Conservation (phyloP, 37 sponge, comb jelly and placozoan genomes). For the Bolinopsis microptera region DNA sequence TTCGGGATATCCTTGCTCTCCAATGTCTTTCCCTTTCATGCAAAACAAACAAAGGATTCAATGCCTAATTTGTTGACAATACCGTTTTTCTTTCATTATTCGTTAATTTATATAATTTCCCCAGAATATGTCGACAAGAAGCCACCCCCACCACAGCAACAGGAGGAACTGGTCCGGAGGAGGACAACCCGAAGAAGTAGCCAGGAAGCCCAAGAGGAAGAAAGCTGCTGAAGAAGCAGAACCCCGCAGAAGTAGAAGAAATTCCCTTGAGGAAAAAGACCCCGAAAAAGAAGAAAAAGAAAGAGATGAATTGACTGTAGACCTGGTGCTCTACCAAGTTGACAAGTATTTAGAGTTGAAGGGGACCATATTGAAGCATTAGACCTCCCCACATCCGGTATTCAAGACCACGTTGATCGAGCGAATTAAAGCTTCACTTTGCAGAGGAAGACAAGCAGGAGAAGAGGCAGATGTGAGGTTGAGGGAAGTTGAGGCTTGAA, state of each 20-base stretch:
- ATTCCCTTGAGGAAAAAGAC: not conserved
- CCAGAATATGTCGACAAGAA: not conserved
- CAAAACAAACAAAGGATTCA: too few relatives aligned
- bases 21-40: too few relatives aligned
- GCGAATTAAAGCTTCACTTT: constrained; percentile 47
- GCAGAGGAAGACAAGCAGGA: constrained; percentile 61
- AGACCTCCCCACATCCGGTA: constrained; percentile 41
- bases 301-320: constrained; percentile 37
- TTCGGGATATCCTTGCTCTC: too few relatives aligned
- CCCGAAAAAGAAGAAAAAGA: not conserved
- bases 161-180: not conserved
- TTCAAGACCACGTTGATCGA: constrained; percentile 34
- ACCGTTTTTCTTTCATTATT: not conserved
- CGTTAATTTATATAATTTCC: not conserved
- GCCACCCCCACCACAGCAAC: constrained; percentile 27
- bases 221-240: not conserved
- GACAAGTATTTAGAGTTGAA: constrained; percentile 40
- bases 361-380: constrained; percentile 41
- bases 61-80: too few relatives aligned
- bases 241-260: not conserved
- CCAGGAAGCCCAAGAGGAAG: not conserved
- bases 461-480: not conserved
- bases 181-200: not conserved
- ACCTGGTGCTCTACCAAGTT: constrained; percentile 18
- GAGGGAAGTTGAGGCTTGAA: not conserved